These are phyloP conservation scores for Notiomystis cincta DNA, from an alignment of 2,113 vertebrate genomes.

Conservation along the genomic window DNA sequence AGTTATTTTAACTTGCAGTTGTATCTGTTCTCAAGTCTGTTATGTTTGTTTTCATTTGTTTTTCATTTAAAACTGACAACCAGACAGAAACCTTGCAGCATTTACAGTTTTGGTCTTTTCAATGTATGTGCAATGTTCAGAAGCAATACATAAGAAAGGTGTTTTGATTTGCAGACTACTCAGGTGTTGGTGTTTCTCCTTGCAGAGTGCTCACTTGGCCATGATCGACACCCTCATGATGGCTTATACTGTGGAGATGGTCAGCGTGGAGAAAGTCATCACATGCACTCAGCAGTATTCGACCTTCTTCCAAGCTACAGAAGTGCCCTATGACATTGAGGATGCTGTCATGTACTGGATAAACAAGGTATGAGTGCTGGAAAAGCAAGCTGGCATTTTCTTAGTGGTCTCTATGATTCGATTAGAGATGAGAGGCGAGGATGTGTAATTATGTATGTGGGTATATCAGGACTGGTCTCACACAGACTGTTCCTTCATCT, in stretches of 20 bases:
- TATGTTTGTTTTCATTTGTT: not conserved
- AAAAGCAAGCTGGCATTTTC: not conserved
- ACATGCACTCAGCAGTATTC: conserved; percentile 85
- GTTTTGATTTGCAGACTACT: not conserved
- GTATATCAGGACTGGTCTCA: not conserved
- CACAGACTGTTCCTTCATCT: not conserved
- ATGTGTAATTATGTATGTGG: not conserved
- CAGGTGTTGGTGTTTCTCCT: not conserved
- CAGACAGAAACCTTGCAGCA: not conserved
- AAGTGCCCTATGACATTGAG: conserved; percentile 91
- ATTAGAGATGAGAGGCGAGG: not conserved
- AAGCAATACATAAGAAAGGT: fast-evolving
- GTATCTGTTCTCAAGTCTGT: not conserved
- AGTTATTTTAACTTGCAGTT: not conserved
- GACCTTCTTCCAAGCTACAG: conserved; percentile 79
- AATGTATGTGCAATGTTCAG: not conserved
- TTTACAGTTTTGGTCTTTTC: not conserved
- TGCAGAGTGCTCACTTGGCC: conserved; percentile 91
- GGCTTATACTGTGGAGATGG: conserved; percentile 90
- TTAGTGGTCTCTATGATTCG: fast-evolving
- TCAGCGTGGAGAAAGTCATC: conserved; percentile 90
- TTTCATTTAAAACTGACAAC: not conserved
- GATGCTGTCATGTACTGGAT: conserved; percentile 94
- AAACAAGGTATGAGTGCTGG: conserved; percentile 84
- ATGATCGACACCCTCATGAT: conserved; percentile 97